Percentiles rank a stretch among this genome's conserved stretches.
Conservation (phyloP, 2,797 vertebrate genomes). For the Streptopelia turtur region DNA sequence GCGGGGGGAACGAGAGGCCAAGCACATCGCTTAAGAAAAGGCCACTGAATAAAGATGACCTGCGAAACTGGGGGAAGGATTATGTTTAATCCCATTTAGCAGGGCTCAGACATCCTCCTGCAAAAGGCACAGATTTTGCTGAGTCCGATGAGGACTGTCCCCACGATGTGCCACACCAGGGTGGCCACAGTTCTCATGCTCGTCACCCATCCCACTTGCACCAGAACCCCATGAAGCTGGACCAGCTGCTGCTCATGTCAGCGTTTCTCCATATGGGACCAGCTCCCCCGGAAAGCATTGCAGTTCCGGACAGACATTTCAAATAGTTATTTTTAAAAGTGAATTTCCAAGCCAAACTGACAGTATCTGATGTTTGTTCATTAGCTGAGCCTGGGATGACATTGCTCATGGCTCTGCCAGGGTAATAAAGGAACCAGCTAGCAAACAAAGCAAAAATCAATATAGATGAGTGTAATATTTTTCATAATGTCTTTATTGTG, state of each 20-base stretch:
- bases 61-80: neutral
- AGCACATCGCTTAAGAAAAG: neutral
- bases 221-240: neutral
- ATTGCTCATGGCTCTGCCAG: slow-evolving; percentile 56
- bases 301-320: neutral
- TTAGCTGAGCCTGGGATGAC: slow-evolving; percentile 46
- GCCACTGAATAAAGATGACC: neutral
- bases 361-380: slow-evolving; percentile 13
- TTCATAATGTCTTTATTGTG: slow-evolving; percentile 35
- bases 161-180: accelerated
- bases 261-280: accelerated
- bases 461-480: slow-evolving; percentile 55
- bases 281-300: accelerated
- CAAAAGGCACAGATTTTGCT: neutral
- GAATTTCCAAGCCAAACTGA: neutral
- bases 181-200: neutral
- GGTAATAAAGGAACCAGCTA: slow-evolving; percentile 28
- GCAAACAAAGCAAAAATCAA: slow-evolving; percentile 66
- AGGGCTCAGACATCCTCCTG: neutral
- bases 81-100: neutral
- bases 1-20: accelerated
- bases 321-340: neutral
- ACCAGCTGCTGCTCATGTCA: neutral
- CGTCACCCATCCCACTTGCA: neutral
- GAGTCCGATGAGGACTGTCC: neutral